Percentiles rank a stretch among this genome's conserved stretches.
These are phyloP conservation scores for Napeogenes inachia DNA, from an alignment of 2,888 invertebrate genomes.

Conservation along the genomic window DNA sequence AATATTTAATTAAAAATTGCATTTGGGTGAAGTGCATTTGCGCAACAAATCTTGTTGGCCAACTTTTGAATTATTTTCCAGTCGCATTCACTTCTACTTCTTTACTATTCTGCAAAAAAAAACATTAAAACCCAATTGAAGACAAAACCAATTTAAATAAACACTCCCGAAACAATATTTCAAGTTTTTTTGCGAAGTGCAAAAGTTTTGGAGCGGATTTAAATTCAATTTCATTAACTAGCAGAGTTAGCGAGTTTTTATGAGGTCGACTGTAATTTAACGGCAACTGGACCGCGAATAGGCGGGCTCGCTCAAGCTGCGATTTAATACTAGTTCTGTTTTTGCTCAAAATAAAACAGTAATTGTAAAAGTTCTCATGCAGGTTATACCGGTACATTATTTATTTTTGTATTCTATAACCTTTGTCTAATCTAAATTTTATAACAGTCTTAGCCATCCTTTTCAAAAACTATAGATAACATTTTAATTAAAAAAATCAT, in stretches of 20 bases:
- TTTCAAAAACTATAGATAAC: background rate
- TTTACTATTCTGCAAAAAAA: slow-evolving; percentile 9
- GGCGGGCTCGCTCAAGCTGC: slow-evolving; percentile 5
- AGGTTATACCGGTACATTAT: background rate
- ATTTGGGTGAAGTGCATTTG: slow-evolving; percentile 14
- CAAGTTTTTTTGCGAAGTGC: slow-evolving; percentile 24
- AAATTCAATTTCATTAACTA: slow-evolving; percentile 49
- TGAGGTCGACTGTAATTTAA: slow-evolving; percentile 38
- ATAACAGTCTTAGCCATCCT: background rate
- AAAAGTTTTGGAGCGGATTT: slow-evolving; percentile 35
- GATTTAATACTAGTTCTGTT: slow-evolving; percentile 5
- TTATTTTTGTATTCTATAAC: too few relatives aligned
- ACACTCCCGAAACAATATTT: slow-evolving; percentile 25
- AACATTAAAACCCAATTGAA: slow-evolving; percentile 12
- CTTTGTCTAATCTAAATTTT: background rate
- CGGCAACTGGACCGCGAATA: slow-evolving; percentile 19
- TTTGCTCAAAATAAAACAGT: slow-evolving; percentile 1
- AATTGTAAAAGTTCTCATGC: background rate
- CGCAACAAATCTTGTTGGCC: slow-evolving; percentile 34
- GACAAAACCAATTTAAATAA: slow-evolving; percentile 25
- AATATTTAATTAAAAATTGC: slow-evolving; percentile 13
- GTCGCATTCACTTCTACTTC: slow-evolving; percentile 18
- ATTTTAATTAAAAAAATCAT: too few relatives aligned
- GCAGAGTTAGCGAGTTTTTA: slow-evolving; percentile 41
- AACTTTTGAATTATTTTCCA: slow-evolving; percentile 36